Conservation (phyloP, 2,113 vertebrate species). For the Theristicus caerulescens region DNA sequence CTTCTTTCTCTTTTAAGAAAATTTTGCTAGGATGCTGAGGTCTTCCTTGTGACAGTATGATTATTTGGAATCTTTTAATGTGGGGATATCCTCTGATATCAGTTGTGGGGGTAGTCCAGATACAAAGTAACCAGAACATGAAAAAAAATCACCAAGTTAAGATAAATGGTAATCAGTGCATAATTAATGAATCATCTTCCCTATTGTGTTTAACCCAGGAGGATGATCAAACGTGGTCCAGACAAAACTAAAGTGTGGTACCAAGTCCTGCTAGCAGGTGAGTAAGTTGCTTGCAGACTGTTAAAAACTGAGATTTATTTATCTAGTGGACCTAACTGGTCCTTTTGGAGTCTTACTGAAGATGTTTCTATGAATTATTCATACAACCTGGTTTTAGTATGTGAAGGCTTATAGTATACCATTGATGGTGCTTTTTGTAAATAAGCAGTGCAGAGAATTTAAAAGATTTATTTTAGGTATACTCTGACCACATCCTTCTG, state of each 20-base stretch:
- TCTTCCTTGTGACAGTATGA: neutral
- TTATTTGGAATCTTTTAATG: neutral
- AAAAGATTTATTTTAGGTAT: neutral
- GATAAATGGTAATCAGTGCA: neutral
- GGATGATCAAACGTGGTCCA: neutral
- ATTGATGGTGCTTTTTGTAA: neutral
- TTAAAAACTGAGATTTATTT: neutral
- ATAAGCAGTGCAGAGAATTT: neutral
- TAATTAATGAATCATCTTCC: neutral
- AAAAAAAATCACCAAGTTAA: neutral
- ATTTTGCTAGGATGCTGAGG: neutral
- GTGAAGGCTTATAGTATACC: neutral
- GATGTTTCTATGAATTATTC: constrained; percentile 30
- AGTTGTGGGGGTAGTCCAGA: neutral
- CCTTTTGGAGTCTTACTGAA: neutral
- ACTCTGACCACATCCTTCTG: neutral
- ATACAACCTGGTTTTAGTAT: constrained; percentile 1
- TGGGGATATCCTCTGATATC: neutral
- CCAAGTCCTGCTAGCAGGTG: neutral
- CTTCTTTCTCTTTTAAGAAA: neutral
- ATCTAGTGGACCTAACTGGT: neutral
- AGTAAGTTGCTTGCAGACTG: neutral
- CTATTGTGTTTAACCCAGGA: neutral
- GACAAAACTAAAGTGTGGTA: neutral
- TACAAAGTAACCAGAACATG: neutral